Evolutionary conservation across 2,113 vertebrate genomes (phyloP), one percentile per base, ranked within the genome.

Genomic region (Dolichallabes microphthalmus): DNA sequence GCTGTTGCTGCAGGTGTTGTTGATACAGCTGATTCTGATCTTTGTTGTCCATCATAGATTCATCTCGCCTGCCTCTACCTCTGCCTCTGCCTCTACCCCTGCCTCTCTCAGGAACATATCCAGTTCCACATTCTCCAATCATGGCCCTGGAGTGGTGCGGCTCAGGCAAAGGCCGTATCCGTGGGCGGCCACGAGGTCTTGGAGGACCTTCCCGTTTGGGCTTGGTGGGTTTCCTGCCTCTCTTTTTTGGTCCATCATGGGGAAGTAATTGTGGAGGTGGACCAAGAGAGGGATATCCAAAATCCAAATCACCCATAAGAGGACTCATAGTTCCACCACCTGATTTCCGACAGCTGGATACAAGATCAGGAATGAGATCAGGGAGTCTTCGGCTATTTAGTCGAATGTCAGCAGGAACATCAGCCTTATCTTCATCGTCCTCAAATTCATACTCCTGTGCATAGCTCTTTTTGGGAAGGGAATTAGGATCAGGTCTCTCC

Each of bases 391-490:
- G 94, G 22, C 96, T 97, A 90, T 98, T 98, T 66, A 98, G 92
- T 25, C 97, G 94, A 87, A 98, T 98, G 87, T 98, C 97, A 0
- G 97, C 97, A 0, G 97, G 97, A 57, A 96, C 96, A 0, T 97
- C 96, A 0, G 95, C 97, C 58, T 98, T 98, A 87, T 98, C 97
- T 86, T 98, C 97, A 0, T 98, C 97, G 0, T 97, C 97, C 90
- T 98, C 95, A 45, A 98, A 98, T 88, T 98, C 97, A 1, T 98
- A 98, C 74, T 98, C 97, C 92, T 98, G 97, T 19, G 97, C 97
- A 0, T 98, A 98, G 82, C 95, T 96, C 64, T 98, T 98, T 81
- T 98, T 98, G 39, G 97, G 97, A 0, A 96, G 93, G 58, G 97
- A 96, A 91, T 94, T 95, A 0, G 97, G 95, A 0, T 97, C 96